Percentiles rank a stretch among this genome's conserved stretches.
Evolutionary conservation across 2,797 vertebrate genomes (phyloP).

Genomic region (Lycodopsis pacificus): DNA sequence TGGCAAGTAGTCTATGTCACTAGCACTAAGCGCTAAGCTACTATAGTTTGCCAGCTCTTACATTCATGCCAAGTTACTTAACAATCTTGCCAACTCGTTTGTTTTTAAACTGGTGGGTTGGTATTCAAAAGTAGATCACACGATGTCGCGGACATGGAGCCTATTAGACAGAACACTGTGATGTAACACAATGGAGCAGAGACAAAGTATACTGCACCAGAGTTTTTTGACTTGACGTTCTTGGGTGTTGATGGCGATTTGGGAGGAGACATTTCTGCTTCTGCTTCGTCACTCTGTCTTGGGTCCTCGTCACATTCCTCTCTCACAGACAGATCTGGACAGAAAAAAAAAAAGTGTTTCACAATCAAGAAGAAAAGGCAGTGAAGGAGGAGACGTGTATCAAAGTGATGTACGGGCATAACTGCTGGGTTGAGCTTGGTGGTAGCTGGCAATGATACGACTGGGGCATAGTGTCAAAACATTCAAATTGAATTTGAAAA

Average conservation of each 20-base stretch:
- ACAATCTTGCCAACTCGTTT: constrained; percentile 43
- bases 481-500: not conserved
- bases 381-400: not conserved
- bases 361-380: not conserved
- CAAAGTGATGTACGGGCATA: not conserved
- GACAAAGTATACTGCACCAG: constrained; percentile 81
- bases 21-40: constrained; percentile 25
- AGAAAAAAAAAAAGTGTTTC: constrained; percentile 5
- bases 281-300: constrained; percentile 89
- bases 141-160: constrained; percentile 25
- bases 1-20: constrained; percentile 30
- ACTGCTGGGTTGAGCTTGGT: not conserved
- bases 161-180: constrained; percentile 1
- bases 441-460: not conserved
- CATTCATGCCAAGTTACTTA: constrained; percentile 24
- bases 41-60: constrained; percentile 26
- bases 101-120: constrained; percentile 43
- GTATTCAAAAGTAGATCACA: constrained; percentile 42
- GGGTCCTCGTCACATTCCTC: constrained; percentile 90
- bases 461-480: not conserved
- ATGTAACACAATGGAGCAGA: constrained; percentile 4
- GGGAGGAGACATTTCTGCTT: constrained; percentile 90
- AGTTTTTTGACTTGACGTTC: constrained; percentile 89
- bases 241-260: constrained; percentile 94
- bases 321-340: constrained; percentile 84